These are phyloP conservation scores for Carassius gibelio DNA, from an alignment of 2,113 vertebrate genomes.

Conservation along the genomic window DNA sequence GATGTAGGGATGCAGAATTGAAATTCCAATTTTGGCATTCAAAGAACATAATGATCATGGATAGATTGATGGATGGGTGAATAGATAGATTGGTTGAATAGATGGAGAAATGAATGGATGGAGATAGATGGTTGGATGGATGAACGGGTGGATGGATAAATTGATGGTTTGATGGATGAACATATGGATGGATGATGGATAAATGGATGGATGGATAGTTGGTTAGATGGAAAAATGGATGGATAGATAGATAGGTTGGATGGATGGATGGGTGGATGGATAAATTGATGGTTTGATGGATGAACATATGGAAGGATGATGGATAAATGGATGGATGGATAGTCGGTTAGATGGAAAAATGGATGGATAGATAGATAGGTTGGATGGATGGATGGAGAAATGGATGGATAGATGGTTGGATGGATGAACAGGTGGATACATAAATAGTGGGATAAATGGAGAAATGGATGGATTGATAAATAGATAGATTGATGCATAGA, in stretches of 20 bases:
- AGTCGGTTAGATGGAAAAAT: rapidly evolving
- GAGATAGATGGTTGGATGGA: not conserved
- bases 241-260: too few relatives aligned
- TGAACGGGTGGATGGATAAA: rapidly evolving
- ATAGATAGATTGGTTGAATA: not conserved
- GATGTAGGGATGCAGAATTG: not conserved
- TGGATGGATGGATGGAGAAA: not conserved
- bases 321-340: rapidly evolving
- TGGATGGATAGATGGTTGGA: not conserved
- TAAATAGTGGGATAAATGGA: not conserved
- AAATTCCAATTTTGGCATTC: not conserved
- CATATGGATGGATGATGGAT: not conserved
- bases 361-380: not conserved
- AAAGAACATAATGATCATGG: not conserved
- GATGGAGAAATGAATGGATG: not conserved
- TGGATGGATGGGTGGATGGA: not conserved
- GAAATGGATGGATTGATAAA: not conserved
- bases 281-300: not conserved
- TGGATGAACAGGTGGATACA: not conserved
- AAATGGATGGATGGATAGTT: rapidly evolving
- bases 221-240: not conserved
- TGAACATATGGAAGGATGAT: not conserved
- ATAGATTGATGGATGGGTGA: not conserved
- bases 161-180: not conserved
- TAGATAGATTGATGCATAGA: not conserved